Conservation (phyloP, 1,140 invertebrate genomes). For the Paralvinella palmiformis region DNA sequence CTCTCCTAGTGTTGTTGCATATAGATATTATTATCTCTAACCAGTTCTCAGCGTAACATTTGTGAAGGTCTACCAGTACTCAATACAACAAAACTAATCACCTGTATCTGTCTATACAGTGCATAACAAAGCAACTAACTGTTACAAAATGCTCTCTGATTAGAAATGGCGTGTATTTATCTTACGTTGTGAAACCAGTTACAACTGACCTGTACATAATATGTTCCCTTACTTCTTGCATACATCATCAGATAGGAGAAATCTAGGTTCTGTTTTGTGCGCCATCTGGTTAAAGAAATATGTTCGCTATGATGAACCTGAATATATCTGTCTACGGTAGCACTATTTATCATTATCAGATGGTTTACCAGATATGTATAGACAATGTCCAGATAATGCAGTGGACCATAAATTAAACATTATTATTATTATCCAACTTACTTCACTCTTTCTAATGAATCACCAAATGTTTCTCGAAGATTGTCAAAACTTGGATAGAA, state of each 20-base stretch:
- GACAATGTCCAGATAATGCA: neutral
- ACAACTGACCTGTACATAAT: constrained; percentile 53
- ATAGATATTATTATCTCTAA: no score
- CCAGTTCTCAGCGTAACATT: no score
- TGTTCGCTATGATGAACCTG: neutral
- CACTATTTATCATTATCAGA: neutral
- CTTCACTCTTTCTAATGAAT: constrained; percentile 75
- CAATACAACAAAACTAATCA: no score
- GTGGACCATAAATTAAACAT: neutral
- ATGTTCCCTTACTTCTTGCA: constrained; percentile 61
- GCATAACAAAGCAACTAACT: no score
- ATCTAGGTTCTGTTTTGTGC: constrained; percentile 94
- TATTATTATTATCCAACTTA: no score
- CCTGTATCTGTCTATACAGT: no score
- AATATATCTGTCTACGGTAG: neutral
- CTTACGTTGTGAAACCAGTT: no score
- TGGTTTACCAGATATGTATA: neutral
- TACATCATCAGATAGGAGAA: constrained; percentile 96
- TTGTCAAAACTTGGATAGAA: constrained; percentile 81
- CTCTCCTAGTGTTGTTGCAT: no score
- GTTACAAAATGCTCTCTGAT: no score
- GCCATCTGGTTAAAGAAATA: constrained; percentile 62
- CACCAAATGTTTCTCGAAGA: constrained; percentile 73
- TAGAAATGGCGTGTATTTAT: no score
- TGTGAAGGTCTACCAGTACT: no score